These are phyloP conservation scores for Nipponacmea schrenckii DNA, from an alignment of 2,888 invertebrate genomes.

Conservation along the genomic window DNA sequence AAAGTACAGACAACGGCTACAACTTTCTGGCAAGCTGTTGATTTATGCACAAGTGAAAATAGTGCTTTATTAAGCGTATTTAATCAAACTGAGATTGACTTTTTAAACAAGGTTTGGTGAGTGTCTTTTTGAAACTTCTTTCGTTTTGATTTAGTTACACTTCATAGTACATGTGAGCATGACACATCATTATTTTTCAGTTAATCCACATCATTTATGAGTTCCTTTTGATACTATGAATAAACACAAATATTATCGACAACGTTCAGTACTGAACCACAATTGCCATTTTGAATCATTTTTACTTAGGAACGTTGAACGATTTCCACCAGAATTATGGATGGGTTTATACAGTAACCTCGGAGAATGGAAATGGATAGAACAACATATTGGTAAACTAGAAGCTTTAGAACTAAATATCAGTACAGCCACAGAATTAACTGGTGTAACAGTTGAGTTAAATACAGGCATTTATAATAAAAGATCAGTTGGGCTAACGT, in stretches of 20 bases:
- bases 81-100: not conserved
- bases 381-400: conserved; percentile 11
- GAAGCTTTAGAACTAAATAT: not conserved
- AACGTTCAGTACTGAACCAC: too few relatives aligned
- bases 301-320: not conserved
- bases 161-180: too few relatives aligned
- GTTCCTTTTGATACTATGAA: too few relatives aligned
- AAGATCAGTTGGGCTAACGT: not conserved
- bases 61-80: not conserved
- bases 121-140: not conserved
- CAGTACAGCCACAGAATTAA: too few relatives aligned
- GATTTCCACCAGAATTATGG: conserved; percentile 10
- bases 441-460: too few relatives aligned
- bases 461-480: too few relatives aligned
- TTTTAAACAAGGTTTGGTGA: not conserved
- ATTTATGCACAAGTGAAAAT: not conserved
- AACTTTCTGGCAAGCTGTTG: conserved; percentile 5
- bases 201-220: too few relatives aligned
- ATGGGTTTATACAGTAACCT: conserved; percentile 17
- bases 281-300: not conserved
- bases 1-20: not conserved
- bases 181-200: too few relatives aligned
- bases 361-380: conserved; percentile 15
- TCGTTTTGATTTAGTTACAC: too few relatives aligned
- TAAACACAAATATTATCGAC: too few relatives aligned